Evolutionary conservation across 2,888 invertebrate genomes (phyloP), one percentile per base, ranked within the genome.

Genomic region (Sarcophaga rosellei): DNA sequence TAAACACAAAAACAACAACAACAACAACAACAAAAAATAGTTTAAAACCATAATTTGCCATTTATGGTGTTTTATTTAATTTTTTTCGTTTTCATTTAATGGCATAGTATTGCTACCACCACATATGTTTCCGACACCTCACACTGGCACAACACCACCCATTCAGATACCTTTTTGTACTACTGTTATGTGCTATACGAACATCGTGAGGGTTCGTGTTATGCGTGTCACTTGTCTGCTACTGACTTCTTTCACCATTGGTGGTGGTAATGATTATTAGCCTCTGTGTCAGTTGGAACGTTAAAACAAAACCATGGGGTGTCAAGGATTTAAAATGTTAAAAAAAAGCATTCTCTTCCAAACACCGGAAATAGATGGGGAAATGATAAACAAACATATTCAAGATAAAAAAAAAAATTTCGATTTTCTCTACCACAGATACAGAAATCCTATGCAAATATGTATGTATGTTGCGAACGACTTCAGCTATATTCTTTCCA

Each of bases 21-120:
- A 25, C 4, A 25, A 25, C 25, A 25, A 25, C 1, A 3, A 65
- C 47, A 59, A 78, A 84, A 75, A 17, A 61, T 66, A 53, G 47
- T 75, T 83, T 80, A 78, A 86, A 86, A 84, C 86, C 83, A 86
- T 86, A 86, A 86, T 86, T 84, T 86, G 86, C 62, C 83, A 74
- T 81, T 86, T 77, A 83, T 86, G 73, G 73, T 73, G 72, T 80
- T 70, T 66, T 62, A 5, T 69, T 15, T 53, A 15, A 23, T 15
- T 69, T 8, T 21, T 21, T 69, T 69, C n/a, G 47, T 8, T 73
- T 57, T 20, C 44, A 61, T 69, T 63, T 25, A 61, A 47, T 61
- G 69, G 74, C 69, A 53, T 62, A 74, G 61, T 84, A 69, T 57
- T 76, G 61, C 70, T 75, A 59, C 79, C 70, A 72, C 78, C 70